Evolutionary conservation across 2,888 invertebrate genomes (phyloP).

Genomic region (Clitarchus hookeri): DNA sequence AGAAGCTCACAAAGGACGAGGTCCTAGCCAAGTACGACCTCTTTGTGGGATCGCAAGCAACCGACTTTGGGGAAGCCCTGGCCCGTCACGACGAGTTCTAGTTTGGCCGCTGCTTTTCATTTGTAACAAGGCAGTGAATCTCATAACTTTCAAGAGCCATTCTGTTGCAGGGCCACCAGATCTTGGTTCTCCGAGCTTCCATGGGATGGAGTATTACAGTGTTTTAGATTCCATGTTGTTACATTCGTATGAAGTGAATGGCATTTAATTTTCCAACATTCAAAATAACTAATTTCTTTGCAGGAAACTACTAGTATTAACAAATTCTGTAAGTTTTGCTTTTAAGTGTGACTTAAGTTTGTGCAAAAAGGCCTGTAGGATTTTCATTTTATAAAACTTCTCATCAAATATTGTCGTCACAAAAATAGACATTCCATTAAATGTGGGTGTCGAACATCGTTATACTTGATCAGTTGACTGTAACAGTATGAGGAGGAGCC

Average conservation of each 20-base stretch:
- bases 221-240: neutral
- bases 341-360: neutral
- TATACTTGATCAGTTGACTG: no score
- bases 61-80: slow-evolving; percentile 97
- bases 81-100: slow-evolving; percentile 95
- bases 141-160: neutral
- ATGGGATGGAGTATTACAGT: neutral
- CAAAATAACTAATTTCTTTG: neutral
- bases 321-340: neutral
- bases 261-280: neutral
- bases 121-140: no score
- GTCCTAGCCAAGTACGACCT: slow-evolving; percentile 94
- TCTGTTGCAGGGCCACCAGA: neutral
- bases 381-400: neutral
- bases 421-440: no score
- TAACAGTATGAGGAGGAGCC: no score
- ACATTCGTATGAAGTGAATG: neutral
- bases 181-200: neutral
- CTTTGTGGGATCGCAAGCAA: slow-evolving; percentile 98
- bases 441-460: no score
- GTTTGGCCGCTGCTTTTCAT: neutral
- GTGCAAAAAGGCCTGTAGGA: neutral
- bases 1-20: slow-evolving; percentile 85
- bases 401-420: neutral
- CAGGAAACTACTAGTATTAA: neutral